Evolutionary conservation across 2,888 invertebrate genomes (phyloP).

Genomic region (Celastrina argiolus): DNA sequence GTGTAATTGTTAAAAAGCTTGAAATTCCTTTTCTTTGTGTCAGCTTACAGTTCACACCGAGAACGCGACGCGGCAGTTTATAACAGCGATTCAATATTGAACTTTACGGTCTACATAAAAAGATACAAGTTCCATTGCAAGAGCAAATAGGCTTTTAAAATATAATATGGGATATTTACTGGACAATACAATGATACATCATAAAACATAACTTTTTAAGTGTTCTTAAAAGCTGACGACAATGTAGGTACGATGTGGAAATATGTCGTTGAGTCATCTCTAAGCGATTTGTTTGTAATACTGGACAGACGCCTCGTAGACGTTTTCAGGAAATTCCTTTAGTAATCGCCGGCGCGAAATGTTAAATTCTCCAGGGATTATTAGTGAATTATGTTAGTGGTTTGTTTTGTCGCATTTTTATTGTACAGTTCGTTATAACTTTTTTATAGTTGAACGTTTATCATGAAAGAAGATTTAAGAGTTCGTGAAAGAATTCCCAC

Average conservation of each 20-base stretch:
- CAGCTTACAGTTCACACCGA: no score
- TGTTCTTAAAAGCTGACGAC: conserved; percentile 1
- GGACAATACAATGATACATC: background rate
- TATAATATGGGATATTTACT: background rate
- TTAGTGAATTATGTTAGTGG: background rate
- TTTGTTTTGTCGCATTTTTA: background rate
- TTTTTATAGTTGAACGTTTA: background rate
- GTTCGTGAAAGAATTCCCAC: no score
- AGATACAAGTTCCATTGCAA: background rate
- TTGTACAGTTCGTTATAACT: background rate
- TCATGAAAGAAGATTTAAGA: no score
- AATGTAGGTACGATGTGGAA: background rate
- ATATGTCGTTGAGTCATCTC: conserved; percentile 15
- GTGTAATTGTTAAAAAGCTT: background rate
- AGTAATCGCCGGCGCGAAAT: background rate
- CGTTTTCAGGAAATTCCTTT: conserved; percentile 16
- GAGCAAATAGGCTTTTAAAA: background rate
- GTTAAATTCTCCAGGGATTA: background rate
- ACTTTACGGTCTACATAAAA: no score
- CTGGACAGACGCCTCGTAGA: conserved; percentile 12
- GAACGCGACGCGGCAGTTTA: no score
- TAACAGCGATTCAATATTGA: no score
- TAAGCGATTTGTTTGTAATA: background rate
- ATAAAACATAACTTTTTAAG: background rate
- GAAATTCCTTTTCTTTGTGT: conserved; percentile 5